These are phyloP conservation scores for Menidia beryllina DNA, from an alignment of 2,113 vertebrate genomes.

Conservation along the genomic window DNA sequence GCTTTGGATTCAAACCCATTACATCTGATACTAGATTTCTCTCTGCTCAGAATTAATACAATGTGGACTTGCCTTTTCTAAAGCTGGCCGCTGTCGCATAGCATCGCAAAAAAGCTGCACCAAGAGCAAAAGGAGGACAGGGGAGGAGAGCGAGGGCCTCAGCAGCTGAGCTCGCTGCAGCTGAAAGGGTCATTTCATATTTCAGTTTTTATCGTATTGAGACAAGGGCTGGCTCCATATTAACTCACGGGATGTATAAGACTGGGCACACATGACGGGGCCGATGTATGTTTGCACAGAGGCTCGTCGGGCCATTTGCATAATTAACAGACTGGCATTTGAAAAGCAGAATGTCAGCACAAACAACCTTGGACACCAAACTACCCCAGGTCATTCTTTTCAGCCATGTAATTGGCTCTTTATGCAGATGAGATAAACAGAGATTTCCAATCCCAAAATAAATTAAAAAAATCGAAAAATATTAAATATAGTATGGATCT, in stretches of 20 bases:
- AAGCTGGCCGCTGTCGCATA: conserved; percentile 67
- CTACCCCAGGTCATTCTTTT: conserved; percentile 70
- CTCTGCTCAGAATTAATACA: conserved; percentile 72
- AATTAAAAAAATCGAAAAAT: conserved; percentile 43
- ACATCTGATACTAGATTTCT: conserved; percentile 77
- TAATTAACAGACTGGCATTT: conserved; percentile 81
- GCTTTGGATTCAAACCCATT: conserved; percentile 76
- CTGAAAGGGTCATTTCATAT: conserved; percentile 61
- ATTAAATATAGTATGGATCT: not conserved
- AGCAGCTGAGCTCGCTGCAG: conserved; percentile 47
- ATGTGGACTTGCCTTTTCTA: conserved; percentile 63
- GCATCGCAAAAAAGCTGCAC: conserved; percentile 70
- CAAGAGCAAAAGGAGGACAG: conserved; percentile 53
- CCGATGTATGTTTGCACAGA: conserved; percentile 51
- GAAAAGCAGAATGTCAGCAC: conserved; percentile 78
- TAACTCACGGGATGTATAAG: conserved; percentile 44
- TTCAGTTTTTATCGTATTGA: conserved; percentile 58
- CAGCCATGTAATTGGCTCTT: conserved; percentile 74
- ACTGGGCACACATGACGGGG: conserved; percentile 45
- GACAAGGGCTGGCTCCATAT: conserved; percentile 45
- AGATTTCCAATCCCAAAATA: conserved; percentile 69
- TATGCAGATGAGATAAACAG: conserved; percentile 70
- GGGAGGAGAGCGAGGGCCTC: conserved; percentile 54
- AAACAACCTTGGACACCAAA: conserved; percentile 75
- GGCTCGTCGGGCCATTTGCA: conserved; percentile 67